These are phyloP conservation scores for Ictalurus furcatus DNA, from an alignment of 2,113 vertebrate genomes.

Conservation along the genomic window DNA sequence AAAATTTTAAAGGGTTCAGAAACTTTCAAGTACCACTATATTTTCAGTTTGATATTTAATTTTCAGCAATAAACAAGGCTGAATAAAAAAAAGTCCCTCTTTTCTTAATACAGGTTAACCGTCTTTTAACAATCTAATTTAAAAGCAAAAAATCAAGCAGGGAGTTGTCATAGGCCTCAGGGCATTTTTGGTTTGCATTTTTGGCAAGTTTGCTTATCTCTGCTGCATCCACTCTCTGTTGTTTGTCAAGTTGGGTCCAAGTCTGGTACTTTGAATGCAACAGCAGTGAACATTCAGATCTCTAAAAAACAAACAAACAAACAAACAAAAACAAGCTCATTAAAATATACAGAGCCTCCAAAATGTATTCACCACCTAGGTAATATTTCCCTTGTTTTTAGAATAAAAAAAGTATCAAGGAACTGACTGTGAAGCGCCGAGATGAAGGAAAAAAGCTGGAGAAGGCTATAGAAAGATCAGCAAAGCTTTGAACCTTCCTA, in stretches of 20 bases:
- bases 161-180: slow-evolving; percentile 9
- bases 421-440: background rate
- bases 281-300: background rate
- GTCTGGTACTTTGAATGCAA: background rate
- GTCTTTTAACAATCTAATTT: background rate
- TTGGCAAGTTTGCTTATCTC: slow-evolving; percentile 6
- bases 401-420: background rate
- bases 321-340: background rate
- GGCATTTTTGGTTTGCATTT: background rate
- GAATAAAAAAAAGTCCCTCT: background rate
- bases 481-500: background rate
- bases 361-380: background rate
- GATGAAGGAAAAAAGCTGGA: background rate
- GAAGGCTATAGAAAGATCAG: background rate
- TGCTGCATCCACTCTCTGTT: slow-evolving; percentile 8
- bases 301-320: background rate
- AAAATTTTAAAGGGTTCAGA: no score
- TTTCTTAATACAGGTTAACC: background rate
- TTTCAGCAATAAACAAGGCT: background rate
- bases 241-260: background rate
- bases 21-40: no score
- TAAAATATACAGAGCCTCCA: background rate
- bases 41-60: background rate
- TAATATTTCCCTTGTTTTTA: background rate
- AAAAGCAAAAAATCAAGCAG: background rate